A percentile compares a stretch with the other conserved stretches of the same genome.
Evolutionary conservation across 1,140 invertebrate species (phyloP).

Genomic region (Diorhabda carinulata): DNA sequence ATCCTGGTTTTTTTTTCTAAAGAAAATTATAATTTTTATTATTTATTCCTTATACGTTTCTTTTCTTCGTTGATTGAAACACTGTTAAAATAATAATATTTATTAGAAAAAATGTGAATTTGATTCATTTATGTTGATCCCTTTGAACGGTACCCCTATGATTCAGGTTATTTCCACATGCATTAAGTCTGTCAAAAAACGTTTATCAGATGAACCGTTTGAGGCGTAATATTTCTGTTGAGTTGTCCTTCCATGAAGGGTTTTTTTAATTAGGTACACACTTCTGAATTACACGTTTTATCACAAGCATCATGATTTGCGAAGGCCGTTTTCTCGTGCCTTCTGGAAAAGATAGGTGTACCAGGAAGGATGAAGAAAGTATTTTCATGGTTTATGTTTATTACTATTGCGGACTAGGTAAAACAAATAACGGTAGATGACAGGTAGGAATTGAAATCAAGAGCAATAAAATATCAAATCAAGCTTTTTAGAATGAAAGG

Average conservation of each 20-base stretch:
- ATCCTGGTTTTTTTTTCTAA: neutral
- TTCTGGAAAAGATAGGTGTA: neutral
- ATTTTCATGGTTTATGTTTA: neutral
- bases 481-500: too few species aligned
- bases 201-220: neutral
- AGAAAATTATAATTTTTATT: neutral
- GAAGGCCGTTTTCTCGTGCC: neutral
- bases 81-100: neutral
- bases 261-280: neutral
- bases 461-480: too few species aligned
- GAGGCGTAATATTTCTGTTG: neutral
- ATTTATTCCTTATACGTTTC: neutral
- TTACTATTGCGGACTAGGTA: neutral
- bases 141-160: neutral
- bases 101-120: too few species aligned
- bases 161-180: neutral
- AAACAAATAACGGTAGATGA: neutral
- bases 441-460: neutral
- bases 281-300: constrained; percentile 1
- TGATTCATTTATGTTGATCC: neutral
- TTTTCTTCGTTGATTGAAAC: neutral
- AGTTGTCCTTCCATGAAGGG: neutral
- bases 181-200: neutral
- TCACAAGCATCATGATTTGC: neutral
- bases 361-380: neutral